These are phyloP conservation scores for Mythimna lalbum DNA, from an alignment of 2,888 invertebrate genomes.

Conservation along the genomic window DNA sequence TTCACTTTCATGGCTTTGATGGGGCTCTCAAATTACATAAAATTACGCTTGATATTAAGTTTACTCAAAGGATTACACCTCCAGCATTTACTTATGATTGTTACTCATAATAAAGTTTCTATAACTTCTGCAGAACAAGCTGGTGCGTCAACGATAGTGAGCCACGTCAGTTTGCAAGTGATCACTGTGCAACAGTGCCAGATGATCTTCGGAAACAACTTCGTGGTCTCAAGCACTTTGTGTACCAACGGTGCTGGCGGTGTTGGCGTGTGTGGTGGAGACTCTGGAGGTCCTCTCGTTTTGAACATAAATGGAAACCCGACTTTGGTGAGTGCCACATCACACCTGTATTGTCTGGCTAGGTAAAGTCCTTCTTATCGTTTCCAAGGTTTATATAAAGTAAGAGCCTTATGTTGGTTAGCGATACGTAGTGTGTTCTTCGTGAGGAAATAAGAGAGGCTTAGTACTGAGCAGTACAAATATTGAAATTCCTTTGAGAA, in stretches of 20 bases:
- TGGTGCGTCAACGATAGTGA: slow-evolving; percentile 67
- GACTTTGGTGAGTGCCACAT: slow-evolving; percentile 68
- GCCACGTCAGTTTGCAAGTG: slow-evolving; percentile 74
- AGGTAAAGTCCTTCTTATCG: no score
- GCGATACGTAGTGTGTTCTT: background rate
- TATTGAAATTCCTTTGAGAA: background rate
- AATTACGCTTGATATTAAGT: no score
- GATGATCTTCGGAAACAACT: slow-evolving; percentile 59
- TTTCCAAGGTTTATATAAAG: no score
- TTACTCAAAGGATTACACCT: no score
- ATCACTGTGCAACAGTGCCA: slow-evolving; percentile 70
- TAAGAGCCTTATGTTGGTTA: no score
- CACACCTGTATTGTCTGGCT: no score
- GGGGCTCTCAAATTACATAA: no score
- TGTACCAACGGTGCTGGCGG: slow-evolving; percentile 76
- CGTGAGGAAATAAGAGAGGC: background rate
- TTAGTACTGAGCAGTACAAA: background rate
- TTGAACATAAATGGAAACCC: slow-evolving; percentile 59
- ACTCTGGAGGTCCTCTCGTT: slow-evolving; percentile 78
- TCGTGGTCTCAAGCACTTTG: slow-evolving; percentile 67
- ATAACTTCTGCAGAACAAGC: slow-evolving; percentile 64
- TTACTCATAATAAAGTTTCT: slow-evolving; percentile 17
- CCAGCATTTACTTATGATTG: background rate
- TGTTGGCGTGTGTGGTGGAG: slow-evolving; percentile 76
- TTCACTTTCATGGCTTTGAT: no score